Percentiles rank a stretch among this genome's conserved stretches.
Evolutionary conservation across 35 echinoderm and acorn worm genomes (phyloP).

Genomic region (Nesometra sesokonis): DNA sequence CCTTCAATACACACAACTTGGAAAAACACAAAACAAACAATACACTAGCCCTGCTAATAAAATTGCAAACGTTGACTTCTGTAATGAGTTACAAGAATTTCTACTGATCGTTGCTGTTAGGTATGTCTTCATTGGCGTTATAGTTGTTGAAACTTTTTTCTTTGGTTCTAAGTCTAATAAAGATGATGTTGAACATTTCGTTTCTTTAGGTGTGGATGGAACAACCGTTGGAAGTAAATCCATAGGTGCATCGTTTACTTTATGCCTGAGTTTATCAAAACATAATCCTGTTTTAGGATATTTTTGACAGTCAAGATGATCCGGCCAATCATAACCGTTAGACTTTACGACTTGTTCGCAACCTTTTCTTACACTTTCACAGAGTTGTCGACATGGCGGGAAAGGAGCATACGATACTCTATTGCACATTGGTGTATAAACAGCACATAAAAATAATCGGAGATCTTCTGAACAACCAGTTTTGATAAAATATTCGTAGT

Average conservation of each 20-base stretch:
- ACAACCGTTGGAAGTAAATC: not conserved
- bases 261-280: not conserved
- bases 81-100: not conserved
- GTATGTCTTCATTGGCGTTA: not conserved
- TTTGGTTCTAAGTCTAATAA: not conserved
- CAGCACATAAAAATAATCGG: constrained; percentile 2
- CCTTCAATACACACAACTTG: too few species aligned
- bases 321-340: not conserved
- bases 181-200: not conserved
- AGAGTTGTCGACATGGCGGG: not conserved
- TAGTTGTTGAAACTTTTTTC: not conserved
- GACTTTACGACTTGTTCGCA: not conserved
- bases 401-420: not conserved
- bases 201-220: not conserved
- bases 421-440: not conserved
- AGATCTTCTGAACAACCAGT: not conserved
- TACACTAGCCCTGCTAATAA: not conserved
- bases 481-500: not conserved
- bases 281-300: not conserved
- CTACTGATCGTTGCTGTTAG: not conserved
- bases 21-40: too few species aligned
- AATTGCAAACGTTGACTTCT: not conserved
- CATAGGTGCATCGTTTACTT: not conserved
- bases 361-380: not conserved
- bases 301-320: not conserved